Conservation (phyloP, 2,888 invertebrate genomes). For the Xanthorhoe spadicearia region DNA sequence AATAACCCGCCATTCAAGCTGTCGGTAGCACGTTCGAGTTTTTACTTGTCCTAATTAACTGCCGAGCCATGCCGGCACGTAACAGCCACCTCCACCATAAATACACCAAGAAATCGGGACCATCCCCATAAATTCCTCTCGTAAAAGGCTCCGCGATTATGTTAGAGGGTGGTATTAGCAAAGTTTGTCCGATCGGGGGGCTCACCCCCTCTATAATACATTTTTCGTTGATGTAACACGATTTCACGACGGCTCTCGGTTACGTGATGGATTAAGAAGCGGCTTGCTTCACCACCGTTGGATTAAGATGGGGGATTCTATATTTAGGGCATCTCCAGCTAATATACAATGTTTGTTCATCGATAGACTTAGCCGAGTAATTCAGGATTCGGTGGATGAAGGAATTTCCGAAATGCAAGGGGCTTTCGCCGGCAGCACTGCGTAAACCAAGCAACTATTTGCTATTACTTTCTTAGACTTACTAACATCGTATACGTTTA, state of each 20-base stretch:
- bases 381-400: slow-evolving; percentile 52
- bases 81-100: slow-evolving; percentile 78
- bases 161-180: slow-evolving; percentile 85
- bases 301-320: slow-evolving; percentile 77
- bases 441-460: slow-evolving; percentile 17
- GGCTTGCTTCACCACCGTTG: slow-evolving; percentile 76
- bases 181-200: slow-evolving; percentile 83
- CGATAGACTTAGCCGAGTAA: slow-evolving; percentile 75
- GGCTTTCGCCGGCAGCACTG: slow-evolving; percentile 32
- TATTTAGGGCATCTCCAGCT: slow-evolving; percentile 79
- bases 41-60: slow-evolving; percentile 75
- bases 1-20: slow-evolving; percentile 49
- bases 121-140: slow-evolving; percentile 85
- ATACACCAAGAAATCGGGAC: slow-evolving; percentile 83
- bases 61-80: slow-evolving; percentile 73
- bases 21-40: slow-evolving; percentile 47
- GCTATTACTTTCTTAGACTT: slow-evolving; percentile 1
- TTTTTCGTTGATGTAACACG: slow-evolving; percentile 86
- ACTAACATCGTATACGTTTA: background rate
- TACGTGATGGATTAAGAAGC: slow-evolving; percentile 85
- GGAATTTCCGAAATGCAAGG: slow-evolving; percentile 46
- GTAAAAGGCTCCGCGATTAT: slow-evolving; percentile 85
- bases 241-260: slow-evolving; percentile 84
- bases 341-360: slow-evolving; percentile 80
- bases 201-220: slow-evolving; percentile 80